Evolutionary conservation across 2,113 vertebrate genomes (phyloP), one percentile per base, ranked within the genome.

Genomic region (Pelusios castaneus): DNA sequence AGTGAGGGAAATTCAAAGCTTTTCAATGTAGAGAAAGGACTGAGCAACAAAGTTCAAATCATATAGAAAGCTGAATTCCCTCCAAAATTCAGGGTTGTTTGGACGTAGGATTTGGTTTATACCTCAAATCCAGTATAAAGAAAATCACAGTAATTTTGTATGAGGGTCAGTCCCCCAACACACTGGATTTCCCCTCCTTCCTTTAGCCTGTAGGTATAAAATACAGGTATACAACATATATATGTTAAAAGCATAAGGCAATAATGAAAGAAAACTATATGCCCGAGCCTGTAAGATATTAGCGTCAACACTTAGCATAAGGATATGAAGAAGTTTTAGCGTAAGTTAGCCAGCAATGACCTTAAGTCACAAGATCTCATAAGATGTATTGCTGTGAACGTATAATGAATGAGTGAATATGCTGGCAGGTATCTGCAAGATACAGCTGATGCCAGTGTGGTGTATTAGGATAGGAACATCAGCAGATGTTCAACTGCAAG

Each of bases 61-160:
- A n/a, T 56, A 41, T 24, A 78, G 29, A 75, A 19, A 84, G 43
- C 77, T 63, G 73, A 52, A 75, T 38, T 84, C 5, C 29, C 34
- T 9, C n/a, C 5, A 84, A n/a, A 7, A 51, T 73, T 85, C 47
- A 16, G 60, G 2, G 21, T 6, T 8, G 34, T 6, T 78, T 8
- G 31, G 16, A 76, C 22, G 10, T 6, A 70, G 76, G 41, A 49
- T 58, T 89, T 38, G 27, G 88, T 75, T 56, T 49, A 92, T 54
- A 93, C 31, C 27, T 43, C 25, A 51, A 58, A 34, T 43, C 47
- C 11, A 80, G 8, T 16, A 22, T 13, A 90, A 56, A 91, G 76
- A 79, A 22, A 82, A 49, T 16, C 51, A 3, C 5, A 8, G 78
- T 22, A 0, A 0, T 0, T 76, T 82, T 51, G 63, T 8, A 43